These are phyloP conservation scores for Oscheius sp. DNA, from an alignment of 2,888 invertebrate genomes.

Conservation along the genomic window DNA sequence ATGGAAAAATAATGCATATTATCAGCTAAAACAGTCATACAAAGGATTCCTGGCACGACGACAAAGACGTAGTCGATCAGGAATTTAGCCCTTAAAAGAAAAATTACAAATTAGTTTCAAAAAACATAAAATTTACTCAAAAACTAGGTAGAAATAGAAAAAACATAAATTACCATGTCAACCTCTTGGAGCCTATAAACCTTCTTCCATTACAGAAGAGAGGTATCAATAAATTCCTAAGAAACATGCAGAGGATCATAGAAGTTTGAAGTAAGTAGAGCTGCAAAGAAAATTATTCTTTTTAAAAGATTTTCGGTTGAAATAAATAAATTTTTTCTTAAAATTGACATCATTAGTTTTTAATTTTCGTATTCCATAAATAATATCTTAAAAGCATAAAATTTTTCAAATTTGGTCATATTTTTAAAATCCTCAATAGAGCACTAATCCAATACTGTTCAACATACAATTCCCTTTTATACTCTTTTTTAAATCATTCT, in stretches of 20 bases:
- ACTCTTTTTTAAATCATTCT: no score
- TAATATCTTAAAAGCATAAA: no score
- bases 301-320: no score
- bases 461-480: no score
- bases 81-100: conserved; percentile 58
- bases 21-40: conserved; percentile 36
- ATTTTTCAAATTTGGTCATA: no score
- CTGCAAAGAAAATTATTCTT: background rate
- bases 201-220: background rate
- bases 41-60: conserved; percentile 48
- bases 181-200: background rate
- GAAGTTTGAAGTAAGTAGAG: conserved; percentile 9
- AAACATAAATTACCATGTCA: background rate
- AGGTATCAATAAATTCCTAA: background rate
- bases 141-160: background rate
- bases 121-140: no score
- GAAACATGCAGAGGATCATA: conserved; percentile 7
- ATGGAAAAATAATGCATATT: background rate
- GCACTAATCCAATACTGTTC: no score
- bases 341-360: no score
- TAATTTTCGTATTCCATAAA: no score
- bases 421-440: no score
- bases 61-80: conserved; percentile 51
- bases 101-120: background rate
- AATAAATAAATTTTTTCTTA: background rate